Percentiles rank a stretch among this genome's conserved stretches.
Conservation (phyloP, 2,113 vertebrate species). For the Misgurnus mizolepis region DNA sequence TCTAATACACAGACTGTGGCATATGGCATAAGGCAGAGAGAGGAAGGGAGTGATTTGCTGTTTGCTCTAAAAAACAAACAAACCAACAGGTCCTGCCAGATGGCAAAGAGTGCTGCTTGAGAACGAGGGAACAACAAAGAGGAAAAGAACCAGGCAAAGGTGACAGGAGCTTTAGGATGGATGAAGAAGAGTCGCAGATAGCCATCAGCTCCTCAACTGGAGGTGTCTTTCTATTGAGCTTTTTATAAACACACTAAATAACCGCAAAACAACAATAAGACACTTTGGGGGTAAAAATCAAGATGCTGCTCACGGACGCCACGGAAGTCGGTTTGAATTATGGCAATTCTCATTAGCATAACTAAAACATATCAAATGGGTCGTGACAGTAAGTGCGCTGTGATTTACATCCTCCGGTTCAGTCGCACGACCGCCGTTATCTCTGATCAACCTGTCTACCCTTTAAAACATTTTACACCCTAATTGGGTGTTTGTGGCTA, state of each 20-base stretch:
- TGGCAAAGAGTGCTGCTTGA: constrained; percentile 78
- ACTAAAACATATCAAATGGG: constrained; percentile 21
- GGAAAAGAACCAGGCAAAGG: constrained; percentile 14
- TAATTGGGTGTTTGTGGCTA: constrained; percentile 36
- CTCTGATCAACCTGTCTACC: constrained; percentile 33
- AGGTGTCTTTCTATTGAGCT: constrained; percentile 68
- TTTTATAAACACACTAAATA: constrained; percentile 68
- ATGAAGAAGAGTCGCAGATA: constrained; percentile 69
- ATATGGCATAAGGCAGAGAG: constrained; percentile 96
- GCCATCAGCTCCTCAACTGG: constrained; percentile 69
- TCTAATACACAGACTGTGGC: constrained; percentile 90
- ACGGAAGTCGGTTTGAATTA: constrained; percentile 7
- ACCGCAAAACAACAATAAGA: constrained; percentile 53
- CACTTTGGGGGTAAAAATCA: constrained; percentile 62
- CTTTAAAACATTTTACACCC: constrained; percentile 14
- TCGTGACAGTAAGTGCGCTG: background rate
- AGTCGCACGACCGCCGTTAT: constrained; percentile 22
- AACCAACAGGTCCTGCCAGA: constrained; percentile 98
- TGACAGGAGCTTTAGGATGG: constrained; percentile 69
- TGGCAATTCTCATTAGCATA: constrained; percentile 28
- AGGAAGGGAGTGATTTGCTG: constrained; percentile 98
- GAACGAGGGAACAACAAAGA: constrained; percentile 16
- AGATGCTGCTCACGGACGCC: constrained; percentile 65
- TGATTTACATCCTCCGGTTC: constrained; percentile 23
- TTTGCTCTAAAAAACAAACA: constrained; percentile 99